Percentiles rank a stretch among this genome's conserved stretches.
Evolutionary conservation across 2,888 invertebrate species (phyloP).

Genomic region (Aphodius granarius): DNA sequence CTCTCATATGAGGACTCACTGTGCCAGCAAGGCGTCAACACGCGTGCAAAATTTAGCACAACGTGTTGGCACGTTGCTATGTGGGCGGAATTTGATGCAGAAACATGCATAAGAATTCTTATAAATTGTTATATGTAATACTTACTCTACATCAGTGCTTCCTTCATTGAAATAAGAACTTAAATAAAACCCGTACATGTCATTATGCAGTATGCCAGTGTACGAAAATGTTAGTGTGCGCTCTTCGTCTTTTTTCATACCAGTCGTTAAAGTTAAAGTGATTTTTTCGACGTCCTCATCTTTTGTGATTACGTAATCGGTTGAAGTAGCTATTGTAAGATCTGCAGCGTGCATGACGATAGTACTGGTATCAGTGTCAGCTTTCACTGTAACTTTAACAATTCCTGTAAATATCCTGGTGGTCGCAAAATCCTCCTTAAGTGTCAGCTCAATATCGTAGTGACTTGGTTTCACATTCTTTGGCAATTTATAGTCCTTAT

Average conservation of each 20-base stretch:
- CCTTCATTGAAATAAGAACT: conserved; percentile 51
- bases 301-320: not conserved
- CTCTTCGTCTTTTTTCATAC: not conserved
- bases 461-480: conserved; percentile 56
- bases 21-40: no score
- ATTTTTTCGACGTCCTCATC: conserved; percentile 3
- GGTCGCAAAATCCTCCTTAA: conserved; percentile 24
- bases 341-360: conserved; percentile 18
- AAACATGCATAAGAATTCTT: no score
- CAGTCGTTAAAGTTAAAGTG: not conserved
- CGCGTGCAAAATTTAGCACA: no score
- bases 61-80: no score
- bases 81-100: no score
- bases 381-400: conserved; percentile 15
- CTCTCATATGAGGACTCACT: no score
- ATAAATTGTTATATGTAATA: no score
- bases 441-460: conserved; percentile 58
- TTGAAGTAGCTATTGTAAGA: not conserved
- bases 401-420: conserved; percentile 22
- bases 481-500: conserved; percentile 38
- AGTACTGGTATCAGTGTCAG: not conserved
- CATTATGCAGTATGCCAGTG: conserved; percentile 41
- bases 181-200: conserved; percentile 57
- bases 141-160: conserved; percentile 39
- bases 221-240: conserved; percentile 36